Base-by-base conservation (phyloP, 35 echinoderm and acorn worm species). In the Heliocidaris tuberculata region DNA sequence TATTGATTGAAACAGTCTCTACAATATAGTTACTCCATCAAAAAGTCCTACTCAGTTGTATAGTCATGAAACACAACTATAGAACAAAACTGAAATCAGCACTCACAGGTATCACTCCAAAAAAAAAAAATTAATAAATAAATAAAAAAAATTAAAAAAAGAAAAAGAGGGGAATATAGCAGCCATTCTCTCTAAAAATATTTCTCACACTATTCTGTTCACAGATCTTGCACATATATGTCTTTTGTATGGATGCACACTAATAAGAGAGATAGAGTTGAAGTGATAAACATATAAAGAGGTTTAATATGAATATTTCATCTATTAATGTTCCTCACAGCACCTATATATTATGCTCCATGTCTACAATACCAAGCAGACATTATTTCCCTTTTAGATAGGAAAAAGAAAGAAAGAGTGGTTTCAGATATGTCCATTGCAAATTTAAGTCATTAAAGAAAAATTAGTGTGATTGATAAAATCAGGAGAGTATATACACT, bases 1-100 rank as follows among this genome's bases (percentile, higher is more conserved):
- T 89, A 89, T 78, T 19, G 65, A 89, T 78, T 19, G 65, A 89
- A 88, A 89, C 7, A 13, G 87, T 89, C 87, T 89, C 87, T 78
- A 78, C 87, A 89, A 89, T 89, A 47, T 11, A 12, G 11, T 89
- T 78, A 24, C 27, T 78, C 21, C 65, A 27, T 78, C 21, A 78
- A 78, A n/a, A 7, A 78, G 24, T 78, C 65, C 65, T 78, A 52
- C 12, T 42, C 0, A n/a, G 65, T n/a, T n/a, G 21, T 78, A n/a
- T 29, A 21, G 21, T n/a, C 15, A 78, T 78, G 19, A 78, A 21
- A 70, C 24, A 70, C 21, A 70, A 15, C 17, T 24, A 19, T 70
- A 24, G 60, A 6, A 70, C 2, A 21, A 19, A 70, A 6, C 60
- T 6, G 2, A 70, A 70, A 70, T 70, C 16, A 70, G 17, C 21